A percentile compares a stretch with the other conserved stretches of the same genome.
These are phyloP conservation scores for Camponotus pennsylvanicus DNA, from an alignment of 1,140 invertebrate genomes.

Conservation along the genomic window DNA sequence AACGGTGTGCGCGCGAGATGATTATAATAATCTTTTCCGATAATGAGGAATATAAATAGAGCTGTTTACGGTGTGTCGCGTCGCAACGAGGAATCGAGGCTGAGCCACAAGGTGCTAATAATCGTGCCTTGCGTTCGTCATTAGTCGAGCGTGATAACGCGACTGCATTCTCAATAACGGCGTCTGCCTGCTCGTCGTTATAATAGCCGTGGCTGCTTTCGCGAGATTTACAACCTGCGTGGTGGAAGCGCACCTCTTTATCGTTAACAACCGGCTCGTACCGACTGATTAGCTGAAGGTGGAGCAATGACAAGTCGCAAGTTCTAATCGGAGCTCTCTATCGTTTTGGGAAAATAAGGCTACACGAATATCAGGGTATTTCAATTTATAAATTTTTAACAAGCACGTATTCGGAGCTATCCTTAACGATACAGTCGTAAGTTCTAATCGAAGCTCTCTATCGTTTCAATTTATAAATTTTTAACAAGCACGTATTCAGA, in stretches of 20 bases:
- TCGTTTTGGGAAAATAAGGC: background rate
- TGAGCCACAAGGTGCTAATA: conserved; percentile 77
- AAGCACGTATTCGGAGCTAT: background rate
- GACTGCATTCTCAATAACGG: conserved; percentile 46
- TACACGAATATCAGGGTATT: background rate
- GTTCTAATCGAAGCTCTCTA: background rate
- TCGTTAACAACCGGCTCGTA: conserved; percentile 69
- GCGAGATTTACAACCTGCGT: conserved; percentile 65
- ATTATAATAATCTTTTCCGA: conserved; percentile 42
- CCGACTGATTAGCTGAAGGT: conserved; percentile 47
- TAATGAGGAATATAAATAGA: conserved; percentile 25
- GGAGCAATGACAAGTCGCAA: conserved; percentile 40
- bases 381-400: conserved; percentile 6
- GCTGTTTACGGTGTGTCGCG: background rate
- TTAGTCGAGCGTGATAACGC: conserved; percentile 71
- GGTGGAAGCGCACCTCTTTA: conserved; percentile 68
- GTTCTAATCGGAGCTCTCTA: background rate
- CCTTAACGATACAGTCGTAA: background rate
- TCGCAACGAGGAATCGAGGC: background rate
- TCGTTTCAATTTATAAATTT: conserved; percentile 14
- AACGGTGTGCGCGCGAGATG: background rate
- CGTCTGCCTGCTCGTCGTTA: conserved; percentile 58
- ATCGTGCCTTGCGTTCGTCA: conserved; percentile 81
- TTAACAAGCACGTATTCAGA: background rate
- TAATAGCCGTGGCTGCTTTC: conserved; percentile 56